These are phyloP conservation scores for Eulemur mongoz DNA, from an alignment of 2,797 vertebrate genomes.

Conservation along the genomic window DNA sequence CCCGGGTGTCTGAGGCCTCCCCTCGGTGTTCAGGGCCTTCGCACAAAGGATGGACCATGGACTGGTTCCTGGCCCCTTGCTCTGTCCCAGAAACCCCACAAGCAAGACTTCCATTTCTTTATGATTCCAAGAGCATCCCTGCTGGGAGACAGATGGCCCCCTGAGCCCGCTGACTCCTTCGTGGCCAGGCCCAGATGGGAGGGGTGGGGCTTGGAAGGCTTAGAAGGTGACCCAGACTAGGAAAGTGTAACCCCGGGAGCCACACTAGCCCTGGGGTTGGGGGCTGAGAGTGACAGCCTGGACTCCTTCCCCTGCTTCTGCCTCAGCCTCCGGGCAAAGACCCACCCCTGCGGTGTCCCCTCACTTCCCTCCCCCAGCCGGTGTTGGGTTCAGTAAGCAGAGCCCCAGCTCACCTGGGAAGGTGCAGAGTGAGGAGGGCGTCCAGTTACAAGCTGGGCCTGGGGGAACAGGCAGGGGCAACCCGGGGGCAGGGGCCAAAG, in stretches of 20 bases:
- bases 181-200: neutral
- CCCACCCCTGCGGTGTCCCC: neutral
- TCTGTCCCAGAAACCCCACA: neutral
- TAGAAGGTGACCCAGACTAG: neutral
- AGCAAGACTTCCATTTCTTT: neutral
- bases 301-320: neutral
- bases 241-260: neutral
- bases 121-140: conserved; percentile 10
- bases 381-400: conserved; percentile 60
- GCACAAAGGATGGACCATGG: neutral
- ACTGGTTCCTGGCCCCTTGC: neutral
- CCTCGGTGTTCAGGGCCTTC: neutral
- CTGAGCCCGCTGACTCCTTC: neutral
- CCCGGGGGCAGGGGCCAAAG: neutral
- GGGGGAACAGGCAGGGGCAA: neutral
- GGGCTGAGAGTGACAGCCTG: neutral
- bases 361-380: neutral
- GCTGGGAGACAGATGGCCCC: neutral
- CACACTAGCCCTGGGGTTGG: neutral
- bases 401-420: conserved; percentile 47
- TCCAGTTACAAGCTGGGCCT: conserved; percentile 15
- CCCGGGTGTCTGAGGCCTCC: neutral
- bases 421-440: conserved; percentile 8
- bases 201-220: neutral
- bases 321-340: neutral